These are phyloP conservation scores for Kuschelorhynchus macadamiae DNA, from an alignment of 2,888 invertebrate species.

Conservation along the genomic window DNA sequence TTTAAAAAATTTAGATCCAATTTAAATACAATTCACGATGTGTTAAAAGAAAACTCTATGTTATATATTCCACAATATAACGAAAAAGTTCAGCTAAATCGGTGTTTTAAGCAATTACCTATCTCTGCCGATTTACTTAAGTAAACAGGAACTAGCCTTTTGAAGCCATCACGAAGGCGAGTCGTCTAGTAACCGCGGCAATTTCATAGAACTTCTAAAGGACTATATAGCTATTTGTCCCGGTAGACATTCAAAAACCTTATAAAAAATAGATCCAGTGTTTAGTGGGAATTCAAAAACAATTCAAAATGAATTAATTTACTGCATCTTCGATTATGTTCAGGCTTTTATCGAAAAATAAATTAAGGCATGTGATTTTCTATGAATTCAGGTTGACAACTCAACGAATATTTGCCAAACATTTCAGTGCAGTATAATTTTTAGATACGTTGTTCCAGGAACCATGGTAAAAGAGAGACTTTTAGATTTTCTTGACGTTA, in stretches of 20 bases:
- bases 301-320: conserved; percentile 38
- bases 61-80: conserved; percentile 13
- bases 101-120: conserved; percentile 13
- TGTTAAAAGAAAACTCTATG: conserved; percentile 12
- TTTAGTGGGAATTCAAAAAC: conserved; percentile 21
- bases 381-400: conserved; percentile 29
- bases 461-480: conserved; percentile 39
- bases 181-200: conserved; percentile 8
- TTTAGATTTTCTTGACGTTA: conserved; percentile 36
- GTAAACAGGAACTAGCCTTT: conserved; percentile 29
- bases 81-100: conserved; percentile 25
- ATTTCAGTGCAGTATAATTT: conserved; percentile 21
- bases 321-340: conserved; percentile 11
- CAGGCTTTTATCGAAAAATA: conserved; percentile 18
- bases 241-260: conserved; percentile 16
- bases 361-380: conserved; percentile 25
- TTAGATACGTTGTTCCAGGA: conserved; percentile 28
- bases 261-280: conserved; percentile 14
- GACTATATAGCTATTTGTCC: conserved; percentile 4
- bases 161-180: conserved; percentile 23
- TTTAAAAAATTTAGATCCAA: conserved; percentile 9
- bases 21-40: conserved; percentile 7
- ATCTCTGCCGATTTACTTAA: conserved; percentile 18
- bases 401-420: conserved; percentile 34
- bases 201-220: conserved; percentile 21